These are phyloP conservation scores for Melolontha melolontha DNA, from an alignment of 2,888 invertebrate genomes.

Conservation along the genomic window DNA sequence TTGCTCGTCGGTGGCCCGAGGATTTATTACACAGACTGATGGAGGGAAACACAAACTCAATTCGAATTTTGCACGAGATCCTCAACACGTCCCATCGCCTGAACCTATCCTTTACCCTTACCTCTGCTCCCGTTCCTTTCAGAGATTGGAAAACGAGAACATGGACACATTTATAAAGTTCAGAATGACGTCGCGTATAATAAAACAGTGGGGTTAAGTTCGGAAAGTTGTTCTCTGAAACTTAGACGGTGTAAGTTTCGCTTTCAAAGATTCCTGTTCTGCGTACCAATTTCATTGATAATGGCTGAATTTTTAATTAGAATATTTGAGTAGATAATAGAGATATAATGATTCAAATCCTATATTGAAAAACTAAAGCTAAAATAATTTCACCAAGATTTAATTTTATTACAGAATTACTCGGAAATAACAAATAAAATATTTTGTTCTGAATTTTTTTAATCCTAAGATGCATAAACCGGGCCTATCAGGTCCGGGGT, in stretches of 20 bases:
- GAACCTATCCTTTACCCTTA: not conserved
- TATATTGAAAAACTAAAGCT: no score
- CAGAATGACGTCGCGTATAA: conserved; percentile 25
- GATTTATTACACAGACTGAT: conserved; percentile 49
- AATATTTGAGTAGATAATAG: conserved; percentile 10
- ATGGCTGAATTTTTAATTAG: conserved; percentile 38
- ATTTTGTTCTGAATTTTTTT: no score
- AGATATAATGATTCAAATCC: no score
- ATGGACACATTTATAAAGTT: conserved; percentile 35
- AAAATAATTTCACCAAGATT: no score
- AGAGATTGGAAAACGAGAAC: conserved; percentile 38
- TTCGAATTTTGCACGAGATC: conserved; percentile 10
- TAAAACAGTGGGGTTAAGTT: conserved; percentile 30
- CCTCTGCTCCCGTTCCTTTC: not conserved
- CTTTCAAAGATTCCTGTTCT: conserved; percentile 18
- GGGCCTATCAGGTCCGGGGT: no score
- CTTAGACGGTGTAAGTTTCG: conserved; percentile 21
- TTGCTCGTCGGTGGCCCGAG: conserved; percentile 49
- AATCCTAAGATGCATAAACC: no score
- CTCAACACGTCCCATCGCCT: conserved; percentile 3
- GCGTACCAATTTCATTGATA: conserved; percentile 36
- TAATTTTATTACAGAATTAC: no score
- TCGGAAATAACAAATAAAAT: no score
- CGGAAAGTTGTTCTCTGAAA: conserved; percentile 29
- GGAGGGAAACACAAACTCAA: conserved; percentile 40